Base-by-base conservation (phyloP, 2,888 invertebrate species). In the Parthenolecanium corni region DNA sequence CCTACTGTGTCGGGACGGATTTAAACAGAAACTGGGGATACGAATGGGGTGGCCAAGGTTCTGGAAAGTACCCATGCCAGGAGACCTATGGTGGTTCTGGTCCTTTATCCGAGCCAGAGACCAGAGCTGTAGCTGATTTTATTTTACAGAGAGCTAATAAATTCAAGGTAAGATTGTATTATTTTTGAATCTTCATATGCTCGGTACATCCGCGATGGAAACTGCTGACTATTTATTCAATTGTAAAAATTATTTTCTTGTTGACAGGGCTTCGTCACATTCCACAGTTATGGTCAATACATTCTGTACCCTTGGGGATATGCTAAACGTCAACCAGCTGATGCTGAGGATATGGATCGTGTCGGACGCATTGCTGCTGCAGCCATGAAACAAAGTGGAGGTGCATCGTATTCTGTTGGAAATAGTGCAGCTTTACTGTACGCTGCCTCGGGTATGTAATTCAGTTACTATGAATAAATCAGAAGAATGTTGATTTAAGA, bases 271-370 rank as follows among this genome's bases (percentile, higher is more conserved):
- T 89, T 83, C 70, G 69, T 89, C 61, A 83, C 88, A 0, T 89
- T 88, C 74, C 89, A 89, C 73, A 88, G 88, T 69, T 89, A 89
- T 67, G 89, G 89, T 0, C 89, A 94, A 70, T 87, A 86, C 71
- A 81, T 90, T 61, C 76, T 91, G 6, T 86, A 87, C 71, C 89
- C 91, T 9, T 91, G 89, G 89, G 90, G 90, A 20, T 89, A 89
- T 71, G 69, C 70, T 25, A 68, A 69, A 46, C 65, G 67, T 23
- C 67, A 69, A 6, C 70, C 88, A 0, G 80, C 83, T 65, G 86
- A 86, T 72, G 78, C 84, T 69, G 73, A 77, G 62, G 85, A 88
- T 65, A 76, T 89, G 64, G 80, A 86, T 68, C 72, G 71, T 14
- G 80, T 86, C n/a, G 89, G 83, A 16, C 79, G 80, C 36, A 77